Evolutionary conservation across 2,888 invertebrate species (phyloP).

Genomic region (Allacma fusca): DNA sequence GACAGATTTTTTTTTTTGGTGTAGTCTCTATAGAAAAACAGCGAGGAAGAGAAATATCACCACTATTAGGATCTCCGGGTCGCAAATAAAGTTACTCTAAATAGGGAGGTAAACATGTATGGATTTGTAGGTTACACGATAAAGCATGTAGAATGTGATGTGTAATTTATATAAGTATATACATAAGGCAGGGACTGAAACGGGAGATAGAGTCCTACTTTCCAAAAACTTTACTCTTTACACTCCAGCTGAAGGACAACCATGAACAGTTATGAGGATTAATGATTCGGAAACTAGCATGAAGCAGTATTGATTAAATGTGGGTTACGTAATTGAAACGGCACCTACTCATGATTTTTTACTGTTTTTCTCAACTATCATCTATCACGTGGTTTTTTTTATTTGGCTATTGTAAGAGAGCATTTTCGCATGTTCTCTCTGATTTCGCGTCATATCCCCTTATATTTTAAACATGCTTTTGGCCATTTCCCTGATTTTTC

Average conservation of each 20-base stretch:
- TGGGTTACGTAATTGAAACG: neutral
- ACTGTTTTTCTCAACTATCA: too few species aligned
- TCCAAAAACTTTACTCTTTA: too few species aligned
- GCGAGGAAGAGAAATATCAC: conserved; percentile 1
- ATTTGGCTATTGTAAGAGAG: neutral
- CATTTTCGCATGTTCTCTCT: too few species aligned
- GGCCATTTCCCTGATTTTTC: too few species aligned
- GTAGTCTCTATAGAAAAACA: neutral
- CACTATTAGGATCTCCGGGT: neutral
- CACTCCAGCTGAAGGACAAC: neutral
- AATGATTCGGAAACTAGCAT: neutral
- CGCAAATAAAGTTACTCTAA: neutral
- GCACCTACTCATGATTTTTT: neutral
- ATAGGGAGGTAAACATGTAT: neutral
- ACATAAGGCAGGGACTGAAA: too few species aligned
- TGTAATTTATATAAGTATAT: too few species aligned
- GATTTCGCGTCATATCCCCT: too few species aligned
- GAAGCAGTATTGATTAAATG: neutral
- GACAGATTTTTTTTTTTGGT: too few species aligned
- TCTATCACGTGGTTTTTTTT: neutral
- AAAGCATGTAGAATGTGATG: too few species aligned
- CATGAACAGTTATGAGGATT: conserved; percentile 19
- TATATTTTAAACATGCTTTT: too few species aligned
- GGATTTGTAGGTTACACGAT: too few species aligned
- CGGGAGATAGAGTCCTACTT: too few species aligned